phyloP scores from a whole-genome alignment of 2,113 vertebrate genomes.

The Cichladusa arquata region DNA sequence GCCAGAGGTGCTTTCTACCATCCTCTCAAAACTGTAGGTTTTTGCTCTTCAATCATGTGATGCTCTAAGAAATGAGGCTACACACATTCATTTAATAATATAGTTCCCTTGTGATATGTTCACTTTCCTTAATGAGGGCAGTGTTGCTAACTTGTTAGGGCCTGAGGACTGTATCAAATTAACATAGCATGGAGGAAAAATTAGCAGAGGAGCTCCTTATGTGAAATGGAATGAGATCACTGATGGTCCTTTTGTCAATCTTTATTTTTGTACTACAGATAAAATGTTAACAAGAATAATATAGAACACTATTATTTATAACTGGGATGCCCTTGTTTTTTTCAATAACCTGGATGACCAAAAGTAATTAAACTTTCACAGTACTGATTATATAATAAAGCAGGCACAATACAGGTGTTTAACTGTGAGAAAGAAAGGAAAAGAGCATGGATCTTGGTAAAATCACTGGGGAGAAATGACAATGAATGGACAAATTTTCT shows the following conservation, averaged over 20 bases:
- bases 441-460: not conserved
- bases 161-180: slow-evolving; percentile 43
- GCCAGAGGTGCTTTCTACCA: not conserved
- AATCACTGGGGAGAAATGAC: not conserved
- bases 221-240: not conserved
- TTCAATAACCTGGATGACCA: not conserved
- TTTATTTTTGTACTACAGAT: not conserved
- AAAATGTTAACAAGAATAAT: not conserved
- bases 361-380: slow-evolving; percentile 5
- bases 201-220: not conserved
- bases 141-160: slow-evolving; percentile 32
- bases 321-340: not conserved
- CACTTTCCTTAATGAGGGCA: slow-evolving; percentile 52
- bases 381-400: not conserved
- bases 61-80: slow-evolving; percentile 31
- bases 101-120: not conserved
- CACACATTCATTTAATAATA: not conserved
- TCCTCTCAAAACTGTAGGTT: not conserved
- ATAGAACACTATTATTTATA: not conserved
- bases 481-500: not conserved
- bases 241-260: not conserved
- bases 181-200: slow-evolving; percentile 6
- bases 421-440: not conserved
- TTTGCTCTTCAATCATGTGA: not conserved
- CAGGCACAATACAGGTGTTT: not conserved